Conservation (phyloP, 2,113 vertebrate genomes). For the Mungos mungo region DNA sequence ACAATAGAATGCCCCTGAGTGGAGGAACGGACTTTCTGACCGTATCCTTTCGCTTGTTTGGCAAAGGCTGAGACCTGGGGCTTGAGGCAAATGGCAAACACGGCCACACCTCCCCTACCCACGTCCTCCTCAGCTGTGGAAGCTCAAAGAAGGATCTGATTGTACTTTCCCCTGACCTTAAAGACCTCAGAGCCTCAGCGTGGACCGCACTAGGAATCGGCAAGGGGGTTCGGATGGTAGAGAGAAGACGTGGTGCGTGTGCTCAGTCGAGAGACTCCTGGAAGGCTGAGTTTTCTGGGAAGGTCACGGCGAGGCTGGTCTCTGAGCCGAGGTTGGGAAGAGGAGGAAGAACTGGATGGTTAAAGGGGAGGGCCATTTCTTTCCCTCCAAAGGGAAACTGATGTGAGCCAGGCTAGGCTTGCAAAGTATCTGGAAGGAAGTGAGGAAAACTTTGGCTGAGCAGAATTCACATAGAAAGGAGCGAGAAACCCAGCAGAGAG, state of each 20-base stretch:
- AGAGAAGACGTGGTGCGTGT: rapidly evolving
- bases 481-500: too few relatives aligned
- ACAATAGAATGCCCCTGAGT: too few relatives aligned
- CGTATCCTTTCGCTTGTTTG: not conserved
- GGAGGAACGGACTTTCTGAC: not conserved
- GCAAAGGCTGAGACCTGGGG: not conserved
- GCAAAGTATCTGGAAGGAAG: not conserved
- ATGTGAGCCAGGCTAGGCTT: rapidly evolving
- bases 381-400: not conserved
- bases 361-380: not conserved
- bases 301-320: not conserved
- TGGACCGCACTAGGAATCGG: not conserved
- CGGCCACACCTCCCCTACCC: not conserved
- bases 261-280: not conserved
- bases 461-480: rapidly evolving
- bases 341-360: not conserved
- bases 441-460: not conserved
- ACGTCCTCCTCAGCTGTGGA: not conserved
- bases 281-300: not conserved
- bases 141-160: not conserved
- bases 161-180: not conserved
- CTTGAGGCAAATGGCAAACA: not conserved
- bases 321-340: not conserved
- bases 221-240: rapidly evolving
- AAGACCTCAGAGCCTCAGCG: not conserved